Evolutionary conservation across 2,113 vertebrate species (phyloP), one percentile per base, ranked within the genome.

Genomic region (Carassius auratus): DNA sequence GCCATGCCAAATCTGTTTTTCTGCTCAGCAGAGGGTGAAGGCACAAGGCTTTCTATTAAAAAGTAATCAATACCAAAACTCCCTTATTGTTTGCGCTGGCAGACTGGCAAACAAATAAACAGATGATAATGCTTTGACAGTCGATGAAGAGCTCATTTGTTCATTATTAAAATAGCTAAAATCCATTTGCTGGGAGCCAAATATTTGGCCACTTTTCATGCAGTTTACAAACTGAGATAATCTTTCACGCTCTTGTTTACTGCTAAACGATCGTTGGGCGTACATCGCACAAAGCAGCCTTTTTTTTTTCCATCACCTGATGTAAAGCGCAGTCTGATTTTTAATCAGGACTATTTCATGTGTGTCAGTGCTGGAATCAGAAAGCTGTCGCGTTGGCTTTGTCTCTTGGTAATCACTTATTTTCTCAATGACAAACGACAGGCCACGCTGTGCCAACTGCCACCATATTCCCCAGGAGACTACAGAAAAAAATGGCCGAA

Each of bases 401-500:
- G 71, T 76, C 75, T 8, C 73, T 61, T 42, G 59, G 59, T 86
- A 85, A 90, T 87, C 86, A 83, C 83, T 89, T 87, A 76, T 71
- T 84, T 84, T 81, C 79, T 83, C 59, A 84, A 83, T 88, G 83
- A 88, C 74, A 85, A 87, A 90, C 78, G 86, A 88, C 84, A 89
- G 83, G 75, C 76, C 76, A 69, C 55, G 30, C 80, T 76, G 45
- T 85, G 83, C 82, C 89, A 86, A 85, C 83, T 84, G 77, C 81
- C 50, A 75, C 76, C 83, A 76, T 79, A 83, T 85, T 76, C 86
- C 87, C 89, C 84, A 5, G 23, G 89, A 86, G 84, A 78, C 48
- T 81, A 79, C 77, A 81, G 76, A 45, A 84, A 84, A 73, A 85
- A 74, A 14, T 78, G 81, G 84, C 86, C 69, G 69, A 83, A 76